phyloP scores from a whole-genome alignment of 1,140 invertebrate genomes.

The Melanaphis sacchari region DNA sequence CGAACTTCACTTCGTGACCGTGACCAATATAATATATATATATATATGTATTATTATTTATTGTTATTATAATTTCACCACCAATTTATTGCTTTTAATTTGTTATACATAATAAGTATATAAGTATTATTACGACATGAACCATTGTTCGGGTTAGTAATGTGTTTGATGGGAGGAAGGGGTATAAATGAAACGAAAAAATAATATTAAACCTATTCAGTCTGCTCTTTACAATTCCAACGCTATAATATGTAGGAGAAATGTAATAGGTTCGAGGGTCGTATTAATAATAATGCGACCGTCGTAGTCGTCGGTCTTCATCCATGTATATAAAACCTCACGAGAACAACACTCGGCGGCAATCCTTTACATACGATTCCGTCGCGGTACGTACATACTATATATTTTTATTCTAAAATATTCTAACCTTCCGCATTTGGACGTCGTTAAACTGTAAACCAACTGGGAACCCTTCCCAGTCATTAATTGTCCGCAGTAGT shows the following conservation, averaged over 20 bases:
- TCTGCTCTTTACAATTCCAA: background rate
- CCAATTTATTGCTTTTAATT: background rate
- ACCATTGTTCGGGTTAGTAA: background rate
- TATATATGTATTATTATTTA: background rate
- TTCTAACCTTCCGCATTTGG: conserved; percentile 3
- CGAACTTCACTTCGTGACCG: conserved; percentile 19
- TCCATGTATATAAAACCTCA: background rate
- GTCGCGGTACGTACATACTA: background rate
- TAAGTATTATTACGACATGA: background rate
- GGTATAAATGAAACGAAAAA: conserved; percentile 18
- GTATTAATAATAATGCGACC: background rate
- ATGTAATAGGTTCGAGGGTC: background rate
- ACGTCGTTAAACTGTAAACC: background rate
- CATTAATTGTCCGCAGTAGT: background rate
- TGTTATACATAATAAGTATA: background rate
- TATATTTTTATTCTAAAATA: background rate
- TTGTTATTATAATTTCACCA: background rate
- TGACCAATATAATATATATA: background rate
- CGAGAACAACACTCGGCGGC: background rate
- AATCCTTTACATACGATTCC: background rate
- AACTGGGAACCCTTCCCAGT: background rate
- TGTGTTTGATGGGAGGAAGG: background rate
- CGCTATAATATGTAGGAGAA: background rate
- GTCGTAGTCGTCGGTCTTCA: background rate
- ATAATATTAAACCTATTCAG: background rate